Evolutionary conservation across 2,797 vertebrate species (phyloP).

Genomic region (Gadopsis bispinosus): DNA sequence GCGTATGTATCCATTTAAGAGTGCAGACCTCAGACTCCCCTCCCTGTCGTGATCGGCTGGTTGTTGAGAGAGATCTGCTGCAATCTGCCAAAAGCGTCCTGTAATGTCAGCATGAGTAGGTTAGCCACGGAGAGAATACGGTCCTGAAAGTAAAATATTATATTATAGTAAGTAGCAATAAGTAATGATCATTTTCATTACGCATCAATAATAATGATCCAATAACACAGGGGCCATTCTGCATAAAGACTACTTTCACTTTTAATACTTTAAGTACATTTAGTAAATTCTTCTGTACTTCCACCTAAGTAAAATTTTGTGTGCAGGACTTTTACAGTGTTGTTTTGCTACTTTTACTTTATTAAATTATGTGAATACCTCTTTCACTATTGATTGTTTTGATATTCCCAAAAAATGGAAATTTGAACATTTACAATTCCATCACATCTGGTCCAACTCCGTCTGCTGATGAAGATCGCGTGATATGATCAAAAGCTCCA

Average conservation of each 20-base stretch:
- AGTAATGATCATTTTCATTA: background rate
- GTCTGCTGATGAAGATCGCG: background rate
- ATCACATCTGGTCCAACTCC: background rate
- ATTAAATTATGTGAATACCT: background rate
- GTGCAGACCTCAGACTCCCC: constrained; percentile 30
- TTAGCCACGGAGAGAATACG: background rate
- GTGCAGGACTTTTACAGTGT: background rate
- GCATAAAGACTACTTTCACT: background rate
- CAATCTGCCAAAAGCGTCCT: constrained; percentile 45
- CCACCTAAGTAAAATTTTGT: too few species aligned
- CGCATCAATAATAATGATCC: background rate
- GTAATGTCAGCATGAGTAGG: constrained; percentile 31
- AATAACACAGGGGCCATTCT: background rate
- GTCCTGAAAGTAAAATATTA: background rate
- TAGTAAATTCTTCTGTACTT: background rate
- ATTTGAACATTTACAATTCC: background rate
- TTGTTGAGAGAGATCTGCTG: constrained; percentile 23
- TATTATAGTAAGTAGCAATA: background rate
- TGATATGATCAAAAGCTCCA: background rate
- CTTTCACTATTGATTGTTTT: too few species aligned
- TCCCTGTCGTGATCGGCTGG: constrained; percentile 14
- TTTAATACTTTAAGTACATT: background rate
- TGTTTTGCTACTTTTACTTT: background rate
- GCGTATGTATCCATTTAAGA: constrained; percentile 76
- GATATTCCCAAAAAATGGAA: background rate